Evolutionary conservation across 2,888 invertebrate species (phyloP).

Genomic region (Merodon equestris): DNA sequence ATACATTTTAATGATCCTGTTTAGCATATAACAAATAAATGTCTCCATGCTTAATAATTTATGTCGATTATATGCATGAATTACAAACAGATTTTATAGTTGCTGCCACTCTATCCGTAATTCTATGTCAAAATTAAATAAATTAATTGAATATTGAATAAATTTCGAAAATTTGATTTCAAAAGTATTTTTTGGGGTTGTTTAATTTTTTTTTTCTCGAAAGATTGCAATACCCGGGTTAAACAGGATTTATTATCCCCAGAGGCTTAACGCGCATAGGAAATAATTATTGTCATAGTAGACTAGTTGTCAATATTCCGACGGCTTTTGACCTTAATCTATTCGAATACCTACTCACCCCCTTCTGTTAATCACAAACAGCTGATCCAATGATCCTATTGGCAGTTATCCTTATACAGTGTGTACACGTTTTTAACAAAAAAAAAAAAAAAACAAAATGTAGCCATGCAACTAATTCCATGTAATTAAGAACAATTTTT

Average conservation of each 20-base stretch:
- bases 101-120: too few relatives aligned
- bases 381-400: background rate
- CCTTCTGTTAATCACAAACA: slow-evolving; percentile 21
- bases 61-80: too few relatives aligned
- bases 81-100: too few relatives aligned
- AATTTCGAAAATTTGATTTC: too few relatives aligned
- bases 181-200: too few relatives aligned
- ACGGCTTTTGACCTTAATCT: background rate
- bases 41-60: too few relatives aligned
- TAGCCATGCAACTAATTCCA: slow-evolving; percentile 13
- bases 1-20: too few relatives aligned
- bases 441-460: too few relatives aligned
- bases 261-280: background rate
- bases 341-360: slow-evolving; percentile 32
- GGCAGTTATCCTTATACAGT: slow-evolving; percentile 46
- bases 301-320: slow-evolving; percentile 4
- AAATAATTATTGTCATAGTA: background rate
- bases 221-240: background rate
- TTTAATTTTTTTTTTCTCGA: background rate
- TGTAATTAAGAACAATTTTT: slow-evolving; percentile 10
- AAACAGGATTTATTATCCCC: too few relatives aligned
- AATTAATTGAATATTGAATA: too few relatives aligned
- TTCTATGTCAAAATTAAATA: too few relatives aligned
- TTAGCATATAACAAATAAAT: too few relatives aligned
- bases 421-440: slow-evolving; percentile 12